Evolutionary conservation across 2,113 vertebrate species (phyloP), one percentile per base, ranked within the genome.

Genomic region (Bagarius yarrelli): DNA sequence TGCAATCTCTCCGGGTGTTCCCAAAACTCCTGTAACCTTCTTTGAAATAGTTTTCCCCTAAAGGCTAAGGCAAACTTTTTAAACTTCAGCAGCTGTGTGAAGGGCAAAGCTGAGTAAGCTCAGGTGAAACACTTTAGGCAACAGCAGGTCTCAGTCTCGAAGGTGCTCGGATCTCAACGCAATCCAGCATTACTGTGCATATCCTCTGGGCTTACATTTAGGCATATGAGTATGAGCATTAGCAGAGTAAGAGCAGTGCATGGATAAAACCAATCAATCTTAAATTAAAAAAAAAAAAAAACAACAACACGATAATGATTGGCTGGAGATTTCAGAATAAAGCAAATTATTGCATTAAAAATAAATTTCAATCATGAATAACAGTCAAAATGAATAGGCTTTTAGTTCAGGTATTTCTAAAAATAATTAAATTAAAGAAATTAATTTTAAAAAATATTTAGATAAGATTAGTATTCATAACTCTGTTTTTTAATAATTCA

Each of bases 121-220:
- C 91, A 90, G 91, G 90, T 92, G 90, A 90, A 90, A 79, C 78
- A 88, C 90, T 88, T 82, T 86, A 81, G 89, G 91, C 88, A 83
- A 79, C 74, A 74, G 71, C 76, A 73, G 78, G 32, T n/a, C 70
- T 83, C 59, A 79, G 70, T 67, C 75, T 81, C 71, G 15, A 83
- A 53, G 70, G 82, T 78, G 52, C 67, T 79, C 53, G 74, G 71
- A 73, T 19, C 59, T 69, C 32, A 69, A 53, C 34, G 34, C 70
- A 63, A 59, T 81, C 59, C 32, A 56, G 56, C 36, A 81, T 52
- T 56, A 32, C 18, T 71, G 64, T 59, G 12, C 52, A 63, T 23
- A 9, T 34, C 52, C 74, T 73, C 18, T 27, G 36, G 56, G 64
- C n/a, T 27, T 44, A 23, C 40, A 60, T 60, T 59, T 12, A 57